Base-by-base conservation (phyloP, 2,113 vertebrate species). In the Prunella fulvescens region DNA sequence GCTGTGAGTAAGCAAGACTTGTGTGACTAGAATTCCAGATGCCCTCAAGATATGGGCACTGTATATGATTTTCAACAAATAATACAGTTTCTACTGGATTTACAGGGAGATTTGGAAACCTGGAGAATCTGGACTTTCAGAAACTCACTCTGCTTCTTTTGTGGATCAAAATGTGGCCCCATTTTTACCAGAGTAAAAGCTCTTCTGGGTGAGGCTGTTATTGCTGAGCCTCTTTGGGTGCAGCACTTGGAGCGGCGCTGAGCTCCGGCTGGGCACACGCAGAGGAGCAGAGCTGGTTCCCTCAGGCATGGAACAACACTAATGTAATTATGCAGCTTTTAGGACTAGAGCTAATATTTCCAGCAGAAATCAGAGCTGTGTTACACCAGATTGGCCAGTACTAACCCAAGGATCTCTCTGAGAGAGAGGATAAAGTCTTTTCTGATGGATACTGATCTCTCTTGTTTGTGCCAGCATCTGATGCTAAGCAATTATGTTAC, bases 21-120 rank as follows among this genome's bases (percentile, higher is more conserved):
- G 65, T 37, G 9, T 95, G 90, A 90, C 90, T 92, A 74, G 60
- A 44, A 92, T 95, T 95, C 92, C 94, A 96, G 95, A 93, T 88
- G 90, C 88, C 71, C 60, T 94, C 17, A 19, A 62, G 88, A 81
- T 67, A 74, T 0, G 11, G 56, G 44, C 44, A 81, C 28, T 64
- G 44, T 37, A 23, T 86, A 35, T 29, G 42, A 64, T 93, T 96
- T 92, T 81, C 80, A 86, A 44, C 29, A 50, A 50, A 28, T 47
- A 18, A 35, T 93, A 29, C 56, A 42, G 44, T 40, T 94, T 72
- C 23, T 45, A 26, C 67, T 50, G 51, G 71, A 67, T 90, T 90
- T 70, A 56, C 33, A n/a, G 48, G 17, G 29, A 70, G 14, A 50
- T 19, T 10, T 62, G 26, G 45, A 37, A 61, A 42, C 22, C 24